These are phyloP conservation scores for Euplexia lucipara DNA, from an alignment of 2,888 invertebrate species.

Conservation along the genomic window DNA sequence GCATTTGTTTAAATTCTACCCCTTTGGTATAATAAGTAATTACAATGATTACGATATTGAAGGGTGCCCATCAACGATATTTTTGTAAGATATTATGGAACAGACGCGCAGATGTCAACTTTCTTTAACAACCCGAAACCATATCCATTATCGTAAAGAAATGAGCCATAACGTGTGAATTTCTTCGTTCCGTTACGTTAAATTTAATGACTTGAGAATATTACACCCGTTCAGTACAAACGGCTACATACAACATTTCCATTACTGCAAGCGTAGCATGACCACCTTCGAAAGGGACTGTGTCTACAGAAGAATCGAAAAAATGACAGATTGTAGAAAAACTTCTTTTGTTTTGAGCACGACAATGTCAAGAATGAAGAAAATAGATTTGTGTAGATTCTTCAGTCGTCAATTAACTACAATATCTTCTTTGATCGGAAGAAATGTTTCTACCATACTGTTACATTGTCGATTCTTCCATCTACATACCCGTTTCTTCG, in stretches of 20 bases:
- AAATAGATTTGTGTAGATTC: too few relatives aligned
- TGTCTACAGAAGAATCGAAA: too few relatives aligned
- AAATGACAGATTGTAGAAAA: too few relatives aligned
- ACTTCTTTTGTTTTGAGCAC: too few relatives aligned
- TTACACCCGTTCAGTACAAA: constrained; percentile 19
- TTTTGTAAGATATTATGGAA: constrained; percentile 31
- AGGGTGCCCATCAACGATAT: constrained; percentile 40
- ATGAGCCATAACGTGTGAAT: constrained; percentile 74
- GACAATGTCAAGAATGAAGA: too few relatives aligned
- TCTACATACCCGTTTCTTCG: too few relatives aligned
- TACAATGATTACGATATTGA: constrained; percentile 18
- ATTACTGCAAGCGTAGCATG: too few relatives aligned
- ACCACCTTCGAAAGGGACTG: too few relatives aligned
- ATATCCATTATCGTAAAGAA: constrained; percentile 69
- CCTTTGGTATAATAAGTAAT: constrained; percentile 4
- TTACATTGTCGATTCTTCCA: too few relatives aligned
- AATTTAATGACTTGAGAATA: constrained; percentile 64
- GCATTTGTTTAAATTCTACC: constrained; percentile 1
- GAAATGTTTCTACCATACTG: too few relatives aligned
- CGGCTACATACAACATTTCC: background rate
- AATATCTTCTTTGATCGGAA: too few relatives aligned
- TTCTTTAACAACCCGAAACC: constrained; percentile 67
- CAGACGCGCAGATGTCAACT: constrained; percentile 65
- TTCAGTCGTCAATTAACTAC: too few relatives aligned
- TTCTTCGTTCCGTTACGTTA: constrained; percentile 67